These are phyloP conservation scores for Trichosurus vulpecula DNA, from an alignment of 2,797 vertebrate genomes.

Conservation along the genomic window DNA sequence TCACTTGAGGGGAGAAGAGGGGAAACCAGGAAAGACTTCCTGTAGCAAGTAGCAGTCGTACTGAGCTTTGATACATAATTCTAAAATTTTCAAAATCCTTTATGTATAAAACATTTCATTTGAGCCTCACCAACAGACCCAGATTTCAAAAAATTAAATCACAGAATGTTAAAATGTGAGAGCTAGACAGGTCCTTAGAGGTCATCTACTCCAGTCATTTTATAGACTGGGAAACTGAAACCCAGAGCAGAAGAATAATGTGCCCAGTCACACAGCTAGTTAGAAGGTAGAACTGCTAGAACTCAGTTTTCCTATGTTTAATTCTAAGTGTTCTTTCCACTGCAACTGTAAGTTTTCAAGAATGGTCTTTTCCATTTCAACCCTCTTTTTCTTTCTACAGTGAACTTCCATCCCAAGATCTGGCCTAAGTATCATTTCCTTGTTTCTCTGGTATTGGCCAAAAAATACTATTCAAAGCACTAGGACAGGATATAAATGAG, in stretches of 20 bases:
- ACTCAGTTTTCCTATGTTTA: background rate
- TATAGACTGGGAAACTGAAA: background rate
- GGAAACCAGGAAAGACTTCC: background rate
- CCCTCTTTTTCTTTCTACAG: constrained; percentile 1
- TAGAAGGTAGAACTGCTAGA: background rate
- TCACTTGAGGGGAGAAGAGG: background rate
- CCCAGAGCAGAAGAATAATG: background rate
- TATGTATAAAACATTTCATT: background rate
- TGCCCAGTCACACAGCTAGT: background rate
- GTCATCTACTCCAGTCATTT: background rate
- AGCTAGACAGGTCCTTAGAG: background rate
- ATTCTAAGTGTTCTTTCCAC: background rate
- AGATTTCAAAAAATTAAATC: background rate
- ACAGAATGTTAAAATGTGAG: background rate
- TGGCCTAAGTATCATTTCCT: constrained; percentile 1
- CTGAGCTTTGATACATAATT: background rate
- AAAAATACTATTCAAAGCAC: constrained; percentile 21
- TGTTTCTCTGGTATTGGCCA: constrained; percentile 3
- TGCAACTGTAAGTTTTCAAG: constrained; percentile 14
- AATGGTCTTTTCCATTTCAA: background rate
- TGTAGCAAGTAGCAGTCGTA: background rate
- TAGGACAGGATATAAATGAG: background rate
- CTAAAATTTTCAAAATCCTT: background rate
- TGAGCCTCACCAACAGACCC: background rate
- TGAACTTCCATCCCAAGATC: background rate